phyloP scores from a whole-genome alignment of 2,113 vertebrate genomes.

The Oxyruncus cristatus region DNA sequence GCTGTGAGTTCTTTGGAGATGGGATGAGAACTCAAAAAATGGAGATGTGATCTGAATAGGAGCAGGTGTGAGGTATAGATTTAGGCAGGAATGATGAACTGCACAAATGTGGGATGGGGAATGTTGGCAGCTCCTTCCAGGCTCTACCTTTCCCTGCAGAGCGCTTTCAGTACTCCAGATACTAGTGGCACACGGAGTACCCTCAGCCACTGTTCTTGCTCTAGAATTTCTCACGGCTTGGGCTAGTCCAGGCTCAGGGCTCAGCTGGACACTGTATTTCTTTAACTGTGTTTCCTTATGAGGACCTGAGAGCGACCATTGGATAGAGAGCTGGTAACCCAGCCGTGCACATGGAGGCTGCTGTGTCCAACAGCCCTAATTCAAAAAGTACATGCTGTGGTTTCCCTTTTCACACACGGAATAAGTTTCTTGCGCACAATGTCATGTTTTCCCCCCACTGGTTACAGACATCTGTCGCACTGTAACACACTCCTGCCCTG shows the following conservation, averaged over 20 bases:
- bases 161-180: background rate
- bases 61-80: slow-evolving; percentile 68
- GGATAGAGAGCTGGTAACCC: background rate
- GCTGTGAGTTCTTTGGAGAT: background rate
- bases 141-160: slow-evolving; percentile 12
- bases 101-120: slow-evolving; percentile 65
- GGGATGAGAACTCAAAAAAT: slow-evolving; percentile 62
- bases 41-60: slow-evolving; percentile 67
- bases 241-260: background rate
- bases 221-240: slow-evolving; percentile 9
- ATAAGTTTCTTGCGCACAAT: background rate
- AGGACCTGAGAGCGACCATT: background rate
- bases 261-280: background rate
- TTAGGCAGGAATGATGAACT: slow-evolving; percentile 68
- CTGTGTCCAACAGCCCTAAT: background rate
- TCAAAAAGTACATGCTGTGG: background rate
- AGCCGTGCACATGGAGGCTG: background rate
- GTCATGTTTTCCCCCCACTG: background rate
- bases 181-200: background rate
- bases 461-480: background rate
- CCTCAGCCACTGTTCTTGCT: background rate
- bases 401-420: background rate
- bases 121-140: slow-evolving; percentile 63
- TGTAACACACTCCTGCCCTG: background rate
- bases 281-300: slow-evolving; percentile 24